Conservation (phyloP, 2,888 invertebrate genomes). For the Pocota personata region DNA sequence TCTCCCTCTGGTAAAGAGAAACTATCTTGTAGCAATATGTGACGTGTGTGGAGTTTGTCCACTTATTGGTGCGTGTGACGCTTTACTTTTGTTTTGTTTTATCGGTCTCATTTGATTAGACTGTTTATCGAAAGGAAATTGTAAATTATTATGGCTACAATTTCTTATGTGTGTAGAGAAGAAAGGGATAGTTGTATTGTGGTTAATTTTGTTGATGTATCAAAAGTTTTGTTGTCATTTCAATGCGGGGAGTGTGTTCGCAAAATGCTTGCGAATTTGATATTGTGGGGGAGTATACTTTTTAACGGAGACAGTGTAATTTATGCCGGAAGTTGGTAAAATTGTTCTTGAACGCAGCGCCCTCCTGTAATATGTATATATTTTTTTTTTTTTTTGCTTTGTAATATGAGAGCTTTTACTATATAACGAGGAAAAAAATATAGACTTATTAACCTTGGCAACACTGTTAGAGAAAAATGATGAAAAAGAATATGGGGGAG, state of each 20-base stretch:
- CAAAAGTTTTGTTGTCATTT: slow-evolving; percentile 8
- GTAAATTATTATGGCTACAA: slow-evolving; percentile 11
- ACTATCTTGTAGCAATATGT: slow-evolving; percentile 5
- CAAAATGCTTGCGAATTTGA: neutral
- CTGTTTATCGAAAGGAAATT: slow-evolving; percentile 9
- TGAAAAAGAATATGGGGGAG: neutral
- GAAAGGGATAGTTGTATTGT: neutral
- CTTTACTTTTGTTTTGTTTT: slow-evolving; percentile 15
- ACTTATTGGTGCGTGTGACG: slow-evolving; percentile 25
- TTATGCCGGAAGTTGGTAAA: neutral
- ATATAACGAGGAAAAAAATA: neutral
- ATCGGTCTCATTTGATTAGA: slow-evolving; percentile 35
- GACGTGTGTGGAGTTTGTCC: slow-evolving; percentile 13
- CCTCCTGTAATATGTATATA: neutral
- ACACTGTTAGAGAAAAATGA: neutral
- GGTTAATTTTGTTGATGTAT: neutral
- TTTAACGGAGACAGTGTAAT: neutral
- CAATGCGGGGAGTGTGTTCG: neutral
- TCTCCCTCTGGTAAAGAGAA: slow-evolving; percentile 57
- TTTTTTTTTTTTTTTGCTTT: neutral
- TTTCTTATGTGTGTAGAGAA: neutral
- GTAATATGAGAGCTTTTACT: neutral
- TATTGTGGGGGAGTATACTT: neutral
- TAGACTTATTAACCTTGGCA: neutral
- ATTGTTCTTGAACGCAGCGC: slow-evolving; percentile 7